Conservation (phyloP, 2,113 vertebrate species). For the Psammodynastes pulverulentus region DNA sequence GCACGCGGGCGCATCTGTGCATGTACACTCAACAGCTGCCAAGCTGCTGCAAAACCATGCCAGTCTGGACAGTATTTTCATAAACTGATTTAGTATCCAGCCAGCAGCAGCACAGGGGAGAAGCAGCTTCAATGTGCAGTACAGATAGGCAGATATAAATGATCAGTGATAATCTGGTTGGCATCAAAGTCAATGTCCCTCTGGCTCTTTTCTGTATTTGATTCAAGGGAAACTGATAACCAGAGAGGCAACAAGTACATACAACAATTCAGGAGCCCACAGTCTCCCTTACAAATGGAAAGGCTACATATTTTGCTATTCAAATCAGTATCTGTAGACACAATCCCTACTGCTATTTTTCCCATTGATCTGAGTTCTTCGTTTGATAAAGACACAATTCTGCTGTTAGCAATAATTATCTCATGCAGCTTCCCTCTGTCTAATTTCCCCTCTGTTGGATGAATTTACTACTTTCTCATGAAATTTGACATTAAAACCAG, state of each 20-base stretch:
- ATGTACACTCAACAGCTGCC: neutral
- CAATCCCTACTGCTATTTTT: neutral
- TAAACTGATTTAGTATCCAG: neutral
- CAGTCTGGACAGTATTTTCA: neutral
- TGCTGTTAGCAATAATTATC: constrained; percentile 8
- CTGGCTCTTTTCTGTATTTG: neutral
- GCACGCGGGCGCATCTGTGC: too few species aligned
- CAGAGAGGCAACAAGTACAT: neutral
- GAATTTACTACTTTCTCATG: constrained; percentile 24
- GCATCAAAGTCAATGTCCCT: neutral
- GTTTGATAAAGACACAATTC: neutral
- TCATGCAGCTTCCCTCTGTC: neutral
- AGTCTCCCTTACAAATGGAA: neutral
- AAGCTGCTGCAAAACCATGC: neutral
- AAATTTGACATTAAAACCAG: constrained; percentile 43
- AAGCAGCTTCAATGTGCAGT: neutral
- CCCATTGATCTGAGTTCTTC: constrained; percentile 3
- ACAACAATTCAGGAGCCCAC: neutral
- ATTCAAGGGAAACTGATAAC: neutral
- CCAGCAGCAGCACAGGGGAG: neutral
- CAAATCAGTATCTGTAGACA: neutral
- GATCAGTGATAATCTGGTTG: neutral
- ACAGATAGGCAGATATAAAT: neutral
- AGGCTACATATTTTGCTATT: neutral
- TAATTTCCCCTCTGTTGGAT: neutral